Evolutionary conservation across 2,888 invertebrate species (phyloP).

Genomic region (Marronus borbonicus): DNA sequence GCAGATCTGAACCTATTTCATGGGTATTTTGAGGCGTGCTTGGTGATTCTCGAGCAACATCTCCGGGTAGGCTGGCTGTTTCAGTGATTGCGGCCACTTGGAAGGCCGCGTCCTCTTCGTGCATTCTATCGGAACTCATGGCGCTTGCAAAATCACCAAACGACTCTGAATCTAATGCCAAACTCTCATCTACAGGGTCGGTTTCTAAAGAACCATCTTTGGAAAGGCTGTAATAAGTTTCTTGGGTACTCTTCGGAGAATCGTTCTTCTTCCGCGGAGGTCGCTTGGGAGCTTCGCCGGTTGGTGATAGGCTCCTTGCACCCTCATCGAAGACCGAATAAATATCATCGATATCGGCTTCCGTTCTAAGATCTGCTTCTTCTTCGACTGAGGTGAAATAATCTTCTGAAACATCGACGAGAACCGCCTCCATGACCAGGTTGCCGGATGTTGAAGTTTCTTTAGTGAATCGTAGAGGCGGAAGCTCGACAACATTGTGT

Average conservation of each 20-base stretch:
- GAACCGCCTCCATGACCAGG: slow-evolving; percentile 90
- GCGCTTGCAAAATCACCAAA: slow-evolving; percentile 80
- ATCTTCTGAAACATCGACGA: slow-evolving; percentile 90
- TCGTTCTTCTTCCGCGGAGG: slow-evolving; percentile 79
- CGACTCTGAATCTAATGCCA: slow-evolving; percentile 76
- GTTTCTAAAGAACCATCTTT: slow-evolving; percentile 76
- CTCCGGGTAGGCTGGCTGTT: slow-evolving; percentile 67
- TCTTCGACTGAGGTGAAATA: slow-evolving; percentile 87
- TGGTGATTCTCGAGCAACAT: slow-evolving; percentile 64
- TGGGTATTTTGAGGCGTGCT: slow-evolving; percentile 68
- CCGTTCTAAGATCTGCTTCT: slow-evolving; percentile 88
- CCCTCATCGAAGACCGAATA: slow-evolving; percentile 87
- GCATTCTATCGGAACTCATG: slow-evolving; percentile 72
- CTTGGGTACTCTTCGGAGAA: slow-evolving; percentile 74
- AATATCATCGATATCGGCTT: slow-evolving; percentile 87
- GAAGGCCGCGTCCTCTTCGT: slow-evolving; percentile 64
- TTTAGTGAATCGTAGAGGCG: slow-evolving; percentile 89
- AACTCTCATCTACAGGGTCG: slow-evolving; percentile 71
- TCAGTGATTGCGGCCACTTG: slow-evolving; percentile 69
- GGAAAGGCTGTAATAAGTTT: slow-evolving; percentile 76
- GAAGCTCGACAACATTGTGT: slow-evolving; percentile 89
- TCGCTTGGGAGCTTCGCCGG: slow-evolving; percentile 71
- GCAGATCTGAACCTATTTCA: slow-evolving; percentile 69
- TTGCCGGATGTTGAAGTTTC: slow-evolving; percentile 92
- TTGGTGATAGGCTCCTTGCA: slow-evolving; percentile 63